A percentile compares a stretch with the other conserved stretches of the same genome.
phyloP scores from a whole-genome alignment of 2,113 vertebrate genomes.

The Anolis sagrei region DNA sequence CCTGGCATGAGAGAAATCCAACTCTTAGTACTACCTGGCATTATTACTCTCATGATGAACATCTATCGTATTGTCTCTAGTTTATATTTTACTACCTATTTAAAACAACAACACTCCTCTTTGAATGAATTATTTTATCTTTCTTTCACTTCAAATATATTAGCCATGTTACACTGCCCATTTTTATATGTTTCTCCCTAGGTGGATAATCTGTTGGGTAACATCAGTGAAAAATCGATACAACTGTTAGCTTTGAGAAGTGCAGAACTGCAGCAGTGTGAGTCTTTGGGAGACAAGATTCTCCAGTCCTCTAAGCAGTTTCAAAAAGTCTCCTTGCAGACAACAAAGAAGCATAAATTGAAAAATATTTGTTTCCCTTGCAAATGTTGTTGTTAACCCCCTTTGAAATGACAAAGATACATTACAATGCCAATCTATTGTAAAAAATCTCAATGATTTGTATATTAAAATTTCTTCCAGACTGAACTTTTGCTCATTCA shows the following conservation, averaged over 20 bases:
- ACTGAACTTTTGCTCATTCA: conserved; percentile 28
- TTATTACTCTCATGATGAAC: not conserved
- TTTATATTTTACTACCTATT: not conserved
- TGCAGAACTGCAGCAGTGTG: conserved; percentile 61
- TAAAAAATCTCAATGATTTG: not conserved
- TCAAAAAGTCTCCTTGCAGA: conserved; percentile 67
- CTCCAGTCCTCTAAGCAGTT: conserved; percentile 64
- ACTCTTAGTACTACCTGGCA: not conserved
- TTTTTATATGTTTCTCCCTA: conserved; percentile 19
- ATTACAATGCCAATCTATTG: not conserved
- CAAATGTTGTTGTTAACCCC: conserved; percentile 60
- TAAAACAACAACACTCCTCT: not conserved
- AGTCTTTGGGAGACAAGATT: conserved; percentile 60
- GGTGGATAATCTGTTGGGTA: conserved; percentile 67
- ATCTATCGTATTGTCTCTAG: not conserved
- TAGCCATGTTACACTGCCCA: conserved; percentile 1
- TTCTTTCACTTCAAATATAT: not conserved
- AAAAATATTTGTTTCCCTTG: conserved; percentile 56
- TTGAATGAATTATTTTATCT: conserved; percentile 5
- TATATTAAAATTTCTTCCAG: not conserved
- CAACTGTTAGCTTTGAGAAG: conserved; percentile 60
- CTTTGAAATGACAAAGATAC: conserved; percentile 13
- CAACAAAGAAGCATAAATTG: conserved; percentile 55
- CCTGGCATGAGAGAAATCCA: not conserved
- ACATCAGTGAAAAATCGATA: conserved; percentile 37